Evolutionary conservation across 2,113 vertebrate species (phyloP), one percentile per base, ranked within the genome.

Genomic region (Sardina pilchardus): DNA sequence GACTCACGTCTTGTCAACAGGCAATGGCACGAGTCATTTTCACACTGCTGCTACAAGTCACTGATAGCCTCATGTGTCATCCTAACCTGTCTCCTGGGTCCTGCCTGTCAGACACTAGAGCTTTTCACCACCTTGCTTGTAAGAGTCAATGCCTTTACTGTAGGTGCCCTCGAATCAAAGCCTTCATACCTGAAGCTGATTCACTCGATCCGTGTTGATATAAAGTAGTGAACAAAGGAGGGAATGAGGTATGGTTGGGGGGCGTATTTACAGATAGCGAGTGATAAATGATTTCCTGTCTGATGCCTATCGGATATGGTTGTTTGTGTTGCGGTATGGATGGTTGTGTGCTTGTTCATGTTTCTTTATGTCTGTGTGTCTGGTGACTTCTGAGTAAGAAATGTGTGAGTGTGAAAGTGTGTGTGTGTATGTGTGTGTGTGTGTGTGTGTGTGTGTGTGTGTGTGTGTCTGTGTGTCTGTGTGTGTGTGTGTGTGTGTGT

Each of bases 1-100:
- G 91, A 92, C 59, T 89, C 89, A 91, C 67, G 84, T 59, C 47
- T 45, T 83, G 87, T 84, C 82, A 90, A 90, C 75, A 88, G 63
- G 71, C 36, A 34, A 36, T 16, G 34, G 14, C 14, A 78, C 0
- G 26, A 14, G 71, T 78, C 36, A 36, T 17, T 34, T 34, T 71
- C 63, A 71, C 63, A 71, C n/a, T 71, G 63, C 34, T 26, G 63
- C 26, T 71, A 14, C 39, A 78, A 36, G 30, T 78, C 30, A 34
- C 71, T 36, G 71, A 78, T 78, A 78, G 36, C 34, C 14, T 78
- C 63, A 78, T 78, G 30, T 78, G 71, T 71, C 63, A 67, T 30
- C 63, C 63, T 71, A 12, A n/a, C 59, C 26, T 71, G 63, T 10
- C 21, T 2, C 24, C 21, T 63, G 6, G 56, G 50, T 19, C 50